These are phyloP conservation scores for Pterocles gutturalis DNA, from an alignment of 2,113 vertebrate species.

Conservation along the genomic window DNA sequence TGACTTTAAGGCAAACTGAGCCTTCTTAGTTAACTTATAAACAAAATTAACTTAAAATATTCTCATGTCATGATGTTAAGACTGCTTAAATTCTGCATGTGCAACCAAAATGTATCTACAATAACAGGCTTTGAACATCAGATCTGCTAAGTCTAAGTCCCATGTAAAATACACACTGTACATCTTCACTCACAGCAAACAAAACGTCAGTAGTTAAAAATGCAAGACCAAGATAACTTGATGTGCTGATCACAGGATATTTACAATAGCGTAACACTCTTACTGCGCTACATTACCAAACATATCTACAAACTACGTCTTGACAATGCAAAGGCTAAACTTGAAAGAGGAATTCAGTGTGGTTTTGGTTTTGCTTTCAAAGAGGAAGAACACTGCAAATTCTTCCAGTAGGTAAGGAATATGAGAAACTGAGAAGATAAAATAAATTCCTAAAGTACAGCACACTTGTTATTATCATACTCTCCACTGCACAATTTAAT, in stretches of 20 bases:
- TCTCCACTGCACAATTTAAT: neutral
- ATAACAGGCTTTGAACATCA: neutral
- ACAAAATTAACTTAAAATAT: neutral
- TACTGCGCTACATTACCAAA: neutral
- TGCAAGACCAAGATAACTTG: neutral
- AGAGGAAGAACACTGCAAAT: neutral
- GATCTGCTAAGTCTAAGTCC: neutral
- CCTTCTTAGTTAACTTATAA: neutral
- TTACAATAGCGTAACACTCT: neutral
- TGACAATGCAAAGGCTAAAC: neutral
- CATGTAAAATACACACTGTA: neutral
- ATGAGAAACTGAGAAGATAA: neutral
- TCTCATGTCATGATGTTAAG: neutral
- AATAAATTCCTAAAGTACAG: neutral
- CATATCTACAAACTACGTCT: accelerated
- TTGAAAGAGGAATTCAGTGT: neutral
- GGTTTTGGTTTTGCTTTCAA: neutral
- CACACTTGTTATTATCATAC: neutral
- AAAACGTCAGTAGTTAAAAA: neutral
- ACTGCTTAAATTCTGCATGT: neutral
- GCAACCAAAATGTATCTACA: neutral
- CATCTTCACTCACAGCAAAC: neutral
- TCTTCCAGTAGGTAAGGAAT: neutral
- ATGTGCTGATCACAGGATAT: neutral
- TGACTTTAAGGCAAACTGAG: neutral